phyloP scores from a whole-genome alignment of 2,888 invertebrate species.

The Trichopoda pennipes region DNA sequence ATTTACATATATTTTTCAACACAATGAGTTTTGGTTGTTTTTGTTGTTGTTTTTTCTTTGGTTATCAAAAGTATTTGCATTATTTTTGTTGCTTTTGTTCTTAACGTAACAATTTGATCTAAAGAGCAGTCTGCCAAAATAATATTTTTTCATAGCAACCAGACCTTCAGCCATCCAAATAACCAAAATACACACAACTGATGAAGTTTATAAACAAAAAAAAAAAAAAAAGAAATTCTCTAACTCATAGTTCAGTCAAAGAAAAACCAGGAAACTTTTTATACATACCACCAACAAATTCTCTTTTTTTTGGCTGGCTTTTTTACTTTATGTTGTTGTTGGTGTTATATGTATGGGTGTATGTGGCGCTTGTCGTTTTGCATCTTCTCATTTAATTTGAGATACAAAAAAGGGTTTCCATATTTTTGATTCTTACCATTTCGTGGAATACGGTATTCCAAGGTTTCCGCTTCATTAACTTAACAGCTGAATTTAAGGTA shows the following conservation, averaged over 20 bases:
- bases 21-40: slow-evolving; percentile 30
- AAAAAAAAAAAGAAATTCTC: slow-evolving; percentile 30
- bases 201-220: slow-evolving; percentile 40
- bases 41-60: neutral
- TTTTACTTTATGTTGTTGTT: slow-evolving; percentile 8
- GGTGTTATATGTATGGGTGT: neutral
- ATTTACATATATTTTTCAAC: slow-evolving; percentile 31
- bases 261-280: slow-evolving; percentile 53
- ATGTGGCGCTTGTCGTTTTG: slow-evolving; percentile 3
- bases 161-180: slow-evolving; percentile 13
- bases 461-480: too few relatives aligned
- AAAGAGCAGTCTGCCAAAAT: slow-evolving; percentile 51
- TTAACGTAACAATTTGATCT: slow-evolving; percentile 38
- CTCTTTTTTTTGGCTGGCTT: slow-evolving; percentile 19
- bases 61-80: neutral
- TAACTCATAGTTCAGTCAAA: slow-evolving; percentile 27
- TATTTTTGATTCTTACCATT: neutral
- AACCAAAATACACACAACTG: slow-evolving; percentile 19
- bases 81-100: slow-evolving; percentile 5
- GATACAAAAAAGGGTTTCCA: slow-evolving; percentile 21
- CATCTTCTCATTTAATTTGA: slow-evolving; percentile 28
- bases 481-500: too few relatives aligned
- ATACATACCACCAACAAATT: slow-evolving; percentile 22
- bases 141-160: slow-evolving; percentile 29
- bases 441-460: neutral